Evolutionary conservation across 1,140 invertebrate species (phyloP).

Genomic region (Antheraea mylitta): DNA sequence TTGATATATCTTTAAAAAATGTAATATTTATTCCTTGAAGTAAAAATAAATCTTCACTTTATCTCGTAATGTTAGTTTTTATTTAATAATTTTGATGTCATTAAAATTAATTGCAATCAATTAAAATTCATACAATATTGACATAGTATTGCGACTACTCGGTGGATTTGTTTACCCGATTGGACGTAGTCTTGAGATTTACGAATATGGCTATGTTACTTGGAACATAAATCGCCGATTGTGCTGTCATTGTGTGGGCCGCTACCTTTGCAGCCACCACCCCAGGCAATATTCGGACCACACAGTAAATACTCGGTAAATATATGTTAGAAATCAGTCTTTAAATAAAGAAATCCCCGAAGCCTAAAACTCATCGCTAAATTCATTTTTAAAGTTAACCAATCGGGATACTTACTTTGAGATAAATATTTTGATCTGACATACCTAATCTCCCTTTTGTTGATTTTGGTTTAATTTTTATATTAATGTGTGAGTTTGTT

Average conservation of each 20-base stretch:
- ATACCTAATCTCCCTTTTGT: not conserved
- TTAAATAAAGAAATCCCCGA: not conserved
- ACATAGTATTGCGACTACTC: not conserved
- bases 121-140: not conserved
- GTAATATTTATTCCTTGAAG: too few relatives aligned
- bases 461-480: too few relatives aligned
- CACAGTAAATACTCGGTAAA: not conserved
- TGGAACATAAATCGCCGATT: constrained; percentile 55
- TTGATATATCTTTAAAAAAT: too few relatives aligned
- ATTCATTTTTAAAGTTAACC: not conserved
- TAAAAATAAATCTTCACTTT: too few relatives aligned
- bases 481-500: too few relatives aligned
- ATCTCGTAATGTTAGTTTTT: too few relatives aligned
- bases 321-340: not conserved
- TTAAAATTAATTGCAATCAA: not conserved
- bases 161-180: constrained; percentile 2
- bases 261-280: constrained; percentile 31
- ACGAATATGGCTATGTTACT: constrained; percentile 37
- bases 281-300: constrained; percentile 22
- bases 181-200: constrained; percentile 27
- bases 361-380: not conserved
- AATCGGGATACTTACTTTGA: not conserved
- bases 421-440: not conserved
- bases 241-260: constrained; percentile 52
- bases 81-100: too few relatives aligned